Conservation (phyloP, 2,888 invertebrate genomes). For the Morinoia aosen region DNA sequence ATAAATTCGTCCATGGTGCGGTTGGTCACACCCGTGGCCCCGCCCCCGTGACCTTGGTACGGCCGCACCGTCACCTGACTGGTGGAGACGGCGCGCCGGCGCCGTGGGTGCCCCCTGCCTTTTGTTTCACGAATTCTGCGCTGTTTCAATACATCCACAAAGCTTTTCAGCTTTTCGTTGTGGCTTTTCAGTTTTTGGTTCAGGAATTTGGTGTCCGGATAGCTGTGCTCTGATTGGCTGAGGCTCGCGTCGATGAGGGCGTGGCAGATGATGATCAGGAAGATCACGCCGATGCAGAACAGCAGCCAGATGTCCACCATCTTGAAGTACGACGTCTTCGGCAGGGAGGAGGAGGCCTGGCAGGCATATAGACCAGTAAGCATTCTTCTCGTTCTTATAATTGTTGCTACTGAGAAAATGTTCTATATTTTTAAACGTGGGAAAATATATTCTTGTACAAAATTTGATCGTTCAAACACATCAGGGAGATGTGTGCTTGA, state of each 20-base stretch:
- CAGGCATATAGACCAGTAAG: background rate
- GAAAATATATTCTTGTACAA: too few relatives aligned
- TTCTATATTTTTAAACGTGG: too few relatives aligned
- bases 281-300: slow-evolving; percentile 39
- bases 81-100: background rate
- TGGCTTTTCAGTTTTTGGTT: background rate
- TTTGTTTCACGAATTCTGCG: background rate
- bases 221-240: background rate
- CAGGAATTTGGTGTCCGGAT: background rate
- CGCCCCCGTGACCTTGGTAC: background rate
- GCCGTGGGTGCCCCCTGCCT: background rate
- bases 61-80: background rate
- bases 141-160: background rate
- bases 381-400: background rate
- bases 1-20: background rate
- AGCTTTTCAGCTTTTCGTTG: background rate
- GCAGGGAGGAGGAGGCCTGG: slow-evolving; percentile 39
- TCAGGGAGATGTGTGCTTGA: too few relatives aligned
- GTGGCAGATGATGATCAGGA: slow-evolving; percentile 54
- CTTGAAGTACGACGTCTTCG: slow-evolving; percentile 52
- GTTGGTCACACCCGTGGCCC: background rate
- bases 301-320: slow-evolving; percentile 51
- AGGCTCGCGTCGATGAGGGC: slow-evolving; percentile 19
- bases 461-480: too few relatives aligned
- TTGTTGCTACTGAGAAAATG: too few relatives aligned